Evolutionary conservation across 2,113 vertebrate species (phyloP).

Genomic region (Seriola rivoliana): DNA sequence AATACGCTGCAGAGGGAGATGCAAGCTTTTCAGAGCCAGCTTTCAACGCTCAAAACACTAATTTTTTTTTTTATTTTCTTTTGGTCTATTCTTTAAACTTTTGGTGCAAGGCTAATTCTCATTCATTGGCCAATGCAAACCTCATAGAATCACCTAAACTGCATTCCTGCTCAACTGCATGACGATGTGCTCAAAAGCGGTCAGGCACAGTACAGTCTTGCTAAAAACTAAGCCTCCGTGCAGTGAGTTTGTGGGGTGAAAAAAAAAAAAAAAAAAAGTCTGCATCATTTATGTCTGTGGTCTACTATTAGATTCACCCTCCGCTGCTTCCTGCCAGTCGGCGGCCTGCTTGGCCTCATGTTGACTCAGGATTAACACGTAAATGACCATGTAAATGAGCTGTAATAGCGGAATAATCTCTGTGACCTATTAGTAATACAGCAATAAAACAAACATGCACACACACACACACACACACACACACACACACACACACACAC

Average conservation of each 20-base stretch:
- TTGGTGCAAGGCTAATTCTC: background rate
- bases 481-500: conserved; percentile 21
- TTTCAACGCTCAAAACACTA: background rate
- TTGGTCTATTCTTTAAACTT: background rate
- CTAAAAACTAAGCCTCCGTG: background rate
- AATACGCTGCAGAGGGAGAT: background rate
- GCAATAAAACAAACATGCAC: conserved; percentile 51
- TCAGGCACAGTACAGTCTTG: background rate
- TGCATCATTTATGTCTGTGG: conserved; percentile 11
- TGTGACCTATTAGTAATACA: conserved; percentile 63
- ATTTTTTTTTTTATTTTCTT: no score
- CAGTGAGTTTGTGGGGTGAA: background rate
- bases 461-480: background rate
- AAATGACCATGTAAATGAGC: conserved; percentile 69
- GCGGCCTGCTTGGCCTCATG: conserved; percentile 27
- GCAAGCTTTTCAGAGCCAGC: background rate
- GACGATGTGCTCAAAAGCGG: no score
- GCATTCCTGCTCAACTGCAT: background rate
- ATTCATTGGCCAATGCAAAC: background rate
- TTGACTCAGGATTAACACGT: conserved; percentile 73
- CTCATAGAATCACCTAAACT: background rate
- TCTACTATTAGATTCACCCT: conserved; percentile 1
- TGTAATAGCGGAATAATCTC: conserved; percentile 70
- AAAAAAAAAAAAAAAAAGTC: background rate
- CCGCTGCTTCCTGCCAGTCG: conserved; percentile 11